Evolutionary conservation across 2,797 vertebrate species (phyloP), one percentile per base, ranked within the genome.

Genomic region (Brachyrhaphis roseni): DNA sequence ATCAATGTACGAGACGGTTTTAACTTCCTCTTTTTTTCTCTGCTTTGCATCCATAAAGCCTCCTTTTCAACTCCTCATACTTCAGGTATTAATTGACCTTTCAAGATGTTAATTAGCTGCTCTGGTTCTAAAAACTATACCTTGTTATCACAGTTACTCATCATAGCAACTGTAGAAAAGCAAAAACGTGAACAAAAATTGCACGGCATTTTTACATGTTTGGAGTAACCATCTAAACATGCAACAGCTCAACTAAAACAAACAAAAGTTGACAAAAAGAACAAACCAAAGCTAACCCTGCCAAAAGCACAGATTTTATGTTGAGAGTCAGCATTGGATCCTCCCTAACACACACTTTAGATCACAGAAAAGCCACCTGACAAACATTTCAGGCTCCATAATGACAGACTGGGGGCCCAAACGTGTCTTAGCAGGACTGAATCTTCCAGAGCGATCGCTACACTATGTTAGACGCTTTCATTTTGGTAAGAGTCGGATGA

Each of bases 401-500:
- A 90, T 77, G 78, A 88, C 88, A 87, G 1, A 55, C 66, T 11
- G 66, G 39, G 66, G 66, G 70, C 5, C 43, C 71, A 82, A 85
- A 90, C 83, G 34, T 0, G 62, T 82, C 76, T 46, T 57, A 76
- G 85, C 88, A 78, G 85, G 0, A 13, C 59, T 66, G 74, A 73
- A 71, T 6, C 75, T 41, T 68, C 72, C 74, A 80, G 72, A 59
- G 55, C 43, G 78, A 57, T 70, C 23, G 26, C 75, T 12, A 41
- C 31, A 72, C 55, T 46, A 23, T 34, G 77, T 74, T 78, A 76
- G 72, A 87, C 66, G 70, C 73, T 75, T 73, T 87, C 77, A 89
- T 91, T 89, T 85, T 74, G 49, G 64, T 72, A 74, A 74, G 82
- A 46, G 76, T 68, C 74, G 75, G 86, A 89, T 87, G 77, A 90